These are phyloP conservation scores for Chloromyia formosa DNA, from an alignment of 2,888 invertebrate genomes.

Conservation along the genomic window DNA sequence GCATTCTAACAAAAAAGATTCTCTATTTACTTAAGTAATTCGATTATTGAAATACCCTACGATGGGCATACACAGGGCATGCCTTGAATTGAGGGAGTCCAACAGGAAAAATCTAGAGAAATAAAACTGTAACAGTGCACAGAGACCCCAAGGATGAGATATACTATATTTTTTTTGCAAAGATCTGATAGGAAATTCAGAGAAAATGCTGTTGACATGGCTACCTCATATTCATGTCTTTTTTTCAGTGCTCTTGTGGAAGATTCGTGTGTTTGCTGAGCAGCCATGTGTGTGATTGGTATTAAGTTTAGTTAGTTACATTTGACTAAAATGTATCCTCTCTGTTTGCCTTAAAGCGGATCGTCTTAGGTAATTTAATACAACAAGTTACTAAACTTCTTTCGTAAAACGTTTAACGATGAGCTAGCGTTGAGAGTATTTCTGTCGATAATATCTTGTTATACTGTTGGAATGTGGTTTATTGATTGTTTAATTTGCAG, in stretches of 20 bases:
- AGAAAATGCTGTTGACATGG: constrained; percentile 3
- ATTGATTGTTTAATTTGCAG: too few species aligned
- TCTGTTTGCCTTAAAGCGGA: constrained; percentile 3
- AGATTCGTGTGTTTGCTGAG: constrained; percentile 12
- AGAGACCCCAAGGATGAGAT: neutral
- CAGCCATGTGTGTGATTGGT: constrained; percentile 27
- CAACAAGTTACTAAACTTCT: neutral
- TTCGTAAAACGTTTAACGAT: neutral
- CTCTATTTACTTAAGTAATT: constrained; percentile 30
- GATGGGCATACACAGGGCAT: constrained; percentile 7
- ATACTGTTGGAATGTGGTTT: too few species aligned
- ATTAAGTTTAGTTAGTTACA: constrained; percentile 33
- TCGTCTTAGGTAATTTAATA: neutral
- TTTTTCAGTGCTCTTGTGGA: neutral
- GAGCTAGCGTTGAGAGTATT: too few species aligned
- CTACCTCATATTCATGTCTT: neutral
- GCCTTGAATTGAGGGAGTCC: too few species aligned
- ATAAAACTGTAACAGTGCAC: too few species aligned
- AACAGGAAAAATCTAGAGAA: neutral
- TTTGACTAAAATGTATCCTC: neutral
- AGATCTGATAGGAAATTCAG: neutral
- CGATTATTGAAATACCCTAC: constrained; percentile 31
- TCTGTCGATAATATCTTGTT: too few species aligned
- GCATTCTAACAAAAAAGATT: neutral
- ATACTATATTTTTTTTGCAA: constrained; percentile 3